These are phyloP conservation scores for Cephus cinctus DNA, from an alignment of 1,140 invertebrate genomes.

Conservation along the genomic window DNA sequence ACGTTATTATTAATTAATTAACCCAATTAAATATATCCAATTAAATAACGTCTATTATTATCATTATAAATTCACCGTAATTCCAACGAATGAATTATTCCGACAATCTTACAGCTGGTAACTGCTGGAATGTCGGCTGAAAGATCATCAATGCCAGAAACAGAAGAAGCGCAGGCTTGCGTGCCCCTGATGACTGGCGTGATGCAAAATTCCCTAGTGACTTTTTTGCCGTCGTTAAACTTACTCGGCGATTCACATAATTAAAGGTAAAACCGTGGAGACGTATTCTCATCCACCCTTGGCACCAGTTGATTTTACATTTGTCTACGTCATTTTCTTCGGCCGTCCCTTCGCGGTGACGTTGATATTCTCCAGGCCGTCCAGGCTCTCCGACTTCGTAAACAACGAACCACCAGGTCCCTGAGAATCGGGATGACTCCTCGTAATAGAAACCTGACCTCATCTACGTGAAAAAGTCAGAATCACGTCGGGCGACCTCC, in stretches of 20 bases:
- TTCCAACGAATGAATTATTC: too few species aligned
- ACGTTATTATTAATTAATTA: too few species aligned
- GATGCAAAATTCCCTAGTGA: conserved; percentile 25
- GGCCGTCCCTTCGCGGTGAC: too few species aligned
- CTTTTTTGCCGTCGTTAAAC: conserved; percentile 22
- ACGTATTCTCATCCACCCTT: not conserved
- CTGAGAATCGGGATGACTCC: conserved; percentile 15
- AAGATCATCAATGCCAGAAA: conserved; percentile 7
- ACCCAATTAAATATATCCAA: too few species aligned
- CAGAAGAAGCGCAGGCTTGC: conserved; percentile 21
- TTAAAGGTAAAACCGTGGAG: conserved; percentile 19
- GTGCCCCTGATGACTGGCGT: conserved; percentile 29
- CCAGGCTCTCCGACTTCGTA: too few species aligned
- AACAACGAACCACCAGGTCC: too few species aligned
- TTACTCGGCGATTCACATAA: conserved; percentile 23
- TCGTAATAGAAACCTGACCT: too few species aligned
- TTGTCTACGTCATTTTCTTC: not conserved
- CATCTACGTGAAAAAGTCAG: conserved; percentile 34
- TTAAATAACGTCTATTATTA: too few species aligned
- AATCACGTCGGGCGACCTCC: conserved; percentile 53
- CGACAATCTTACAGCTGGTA: too few species aligned
- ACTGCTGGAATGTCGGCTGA: not conserved
- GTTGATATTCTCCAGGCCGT: too few species aligned
- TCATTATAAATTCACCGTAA: too few species aligned
- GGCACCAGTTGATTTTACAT: not conserved